phyloP scores from a whole-genome alignment of 2,888 invertebrate species.

The Drosophila buzzatii region DNA sequence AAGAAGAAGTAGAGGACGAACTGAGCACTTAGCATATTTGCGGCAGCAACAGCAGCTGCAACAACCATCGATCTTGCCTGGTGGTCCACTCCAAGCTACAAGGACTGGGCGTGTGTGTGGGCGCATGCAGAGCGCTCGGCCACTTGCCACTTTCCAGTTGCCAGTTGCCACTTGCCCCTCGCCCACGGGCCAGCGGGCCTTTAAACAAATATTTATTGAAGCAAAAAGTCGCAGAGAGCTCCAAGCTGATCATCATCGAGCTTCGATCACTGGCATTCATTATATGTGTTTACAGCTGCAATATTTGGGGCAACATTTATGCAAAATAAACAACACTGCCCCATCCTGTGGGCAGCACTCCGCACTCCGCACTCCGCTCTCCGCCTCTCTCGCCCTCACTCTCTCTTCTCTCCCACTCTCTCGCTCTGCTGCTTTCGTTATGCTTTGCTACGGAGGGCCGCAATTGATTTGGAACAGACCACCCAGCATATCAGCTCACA shows the following conservation, averaged over 20 bases:
- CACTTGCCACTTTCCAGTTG: conserved; percentile 24
- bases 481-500: conserved; percentile 80
- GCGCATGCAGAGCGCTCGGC: conserved; percentile 42
- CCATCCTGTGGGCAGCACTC: conserved; percentile 3
- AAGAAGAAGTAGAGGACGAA: conserved; percentile 17
- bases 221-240: conserved; percentile 60
- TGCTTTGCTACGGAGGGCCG: conserved; percentile 58
- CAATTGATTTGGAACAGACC: conserved; percentile 82
- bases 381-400: background rate
- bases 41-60: conserved; percentile 73
- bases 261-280: conserved; percentile 47
- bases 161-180: background rate
- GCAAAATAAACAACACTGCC: conserved; percentile 74
- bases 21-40: conserved; percentile 74
- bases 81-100: conserved; percentile 56
- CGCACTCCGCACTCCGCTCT: background rate
- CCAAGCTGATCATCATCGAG: conserved; percentile 23
- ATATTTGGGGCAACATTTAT: conserved; percentile 82
- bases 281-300: conserved; percentile 79
- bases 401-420: background rate
- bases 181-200: conserved; percentile 66
- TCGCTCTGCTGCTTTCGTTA: conserved; percentile 36
- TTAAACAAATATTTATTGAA: conserved; percentile 77
- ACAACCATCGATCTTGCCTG: conserved; percentile 56
- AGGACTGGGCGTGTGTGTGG: conserved; percentile 44